Evolutionary conservation across 2,113 vertebrate genomes (phyloP).

Genomic region (Clarias batrachus): DNA sequence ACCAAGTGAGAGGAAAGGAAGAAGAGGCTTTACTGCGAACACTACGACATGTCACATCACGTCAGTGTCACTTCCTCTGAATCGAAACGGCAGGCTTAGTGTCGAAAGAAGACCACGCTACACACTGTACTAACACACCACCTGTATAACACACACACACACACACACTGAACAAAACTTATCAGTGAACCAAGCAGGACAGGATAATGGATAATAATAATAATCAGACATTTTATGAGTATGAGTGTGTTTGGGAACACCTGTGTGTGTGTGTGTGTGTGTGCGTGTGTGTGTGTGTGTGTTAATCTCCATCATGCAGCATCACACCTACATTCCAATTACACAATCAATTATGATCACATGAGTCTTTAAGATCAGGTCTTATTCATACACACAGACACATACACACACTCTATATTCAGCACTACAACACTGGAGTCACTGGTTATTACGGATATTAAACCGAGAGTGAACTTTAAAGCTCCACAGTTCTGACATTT

Average conservation of each 20-base stretch:
- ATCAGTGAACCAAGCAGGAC: too few relatives aligned
- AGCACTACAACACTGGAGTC: too few relatives aligned
- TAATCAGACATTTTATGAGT: too few relatives aligned
- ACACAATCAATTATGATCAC: neutral
- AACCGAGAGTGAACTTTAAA: neutral
- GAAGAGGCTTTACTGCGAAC: neutral
- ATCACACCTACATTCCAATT: neutral
- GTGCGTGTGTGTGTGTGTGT: too few relatives aligned
- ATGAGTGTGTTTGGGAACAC: neutral
- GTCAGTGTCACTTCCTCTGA: neutral
- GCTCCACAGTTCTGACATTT: neutral
- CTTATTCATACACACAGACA: neutral
- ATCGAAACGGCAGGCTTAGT: neutral
- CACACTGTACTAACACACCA: neutral
- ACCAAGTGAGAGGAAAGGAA: neutral
- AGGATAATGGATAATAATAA: neutral
- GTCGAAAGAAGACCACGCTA: neutral
- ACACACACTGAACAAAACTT: neutral
- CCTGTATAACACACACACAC: neutral
- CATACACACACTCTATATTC: too few relatives aligned
- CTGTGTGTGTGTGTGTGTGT: too few relatives aligned
- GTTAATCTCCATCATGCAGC: neutral
- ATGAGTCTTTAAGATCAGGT: neutral
- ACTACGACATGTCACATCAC: neutral
- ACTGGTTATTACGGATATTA: neutral